Conservation (phyloP, 2,113 vertebrate species). For the Coregonus clupeaformis region DNA sequence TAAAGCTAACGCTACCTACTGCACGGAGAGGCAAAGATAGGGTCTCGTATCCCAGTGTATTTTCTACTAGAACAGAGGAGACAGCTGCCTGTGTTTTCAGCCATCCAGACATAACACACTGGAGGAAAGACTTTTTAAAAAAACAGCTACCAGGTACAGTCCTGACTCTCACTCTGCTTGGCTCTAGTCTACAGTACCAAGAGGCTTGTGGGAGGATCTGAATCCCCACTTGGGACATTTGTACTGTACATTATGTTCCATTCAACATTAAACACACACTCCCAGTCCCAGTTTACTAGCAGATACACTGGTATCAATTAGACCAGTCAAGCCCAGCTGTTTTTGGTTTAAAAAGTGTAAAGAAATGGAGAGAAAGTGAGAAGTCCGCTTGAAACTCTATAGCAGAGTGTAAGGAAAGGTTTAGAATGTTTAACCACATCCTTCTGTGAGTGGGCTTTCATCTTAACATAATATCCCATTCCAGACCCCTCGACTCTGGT, state of each 20-base stretch:
- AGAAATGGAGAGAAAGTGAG: neutral
- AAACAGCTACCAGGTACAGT: conserved; percentile 23
- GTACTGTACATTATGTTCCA: too few relatives aligned
- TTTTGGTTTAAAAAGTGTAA: neutral
- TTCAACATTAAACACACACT: too few relatives aligned
- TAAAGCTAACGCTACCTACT: neutral
- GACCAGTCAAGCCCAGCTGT: neutral
- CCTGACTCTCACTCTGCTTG: too few relatives aligned
- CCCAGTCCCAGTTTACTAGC: neutral
- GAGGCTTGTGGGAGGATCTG: too few relatives aligned
- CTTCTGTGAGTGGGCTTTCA: conserved; percentile 11
- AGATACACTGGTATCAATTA: neutral
- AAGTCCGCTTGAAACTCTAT: neutral
- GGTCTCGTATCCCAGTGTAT: conserved; percentile 41
- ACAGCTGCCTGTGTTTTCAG: conserved; percentile 14
- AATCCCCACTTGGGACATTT: too few relatives aligned
- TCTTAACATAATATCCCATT: neutral
- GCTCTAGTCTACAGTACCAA: too few relatives aligned
- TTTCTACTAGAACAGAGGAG: conserved; percentile 35
- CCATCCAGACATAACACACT: conserved; percentile 35
- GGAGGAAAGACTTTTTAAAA: conserved; percentile 51
- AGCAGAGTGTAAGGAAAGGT: neutral
- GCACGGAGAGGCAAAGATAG: conserved; percentile 1
- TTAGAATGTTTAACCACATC: neutral
- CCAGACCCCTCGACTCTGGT: neutral